Evolutionary conservation across 2,888 invertebrate genomes (phyloP).

Genomic region (Pandemis heparana): DNA sequence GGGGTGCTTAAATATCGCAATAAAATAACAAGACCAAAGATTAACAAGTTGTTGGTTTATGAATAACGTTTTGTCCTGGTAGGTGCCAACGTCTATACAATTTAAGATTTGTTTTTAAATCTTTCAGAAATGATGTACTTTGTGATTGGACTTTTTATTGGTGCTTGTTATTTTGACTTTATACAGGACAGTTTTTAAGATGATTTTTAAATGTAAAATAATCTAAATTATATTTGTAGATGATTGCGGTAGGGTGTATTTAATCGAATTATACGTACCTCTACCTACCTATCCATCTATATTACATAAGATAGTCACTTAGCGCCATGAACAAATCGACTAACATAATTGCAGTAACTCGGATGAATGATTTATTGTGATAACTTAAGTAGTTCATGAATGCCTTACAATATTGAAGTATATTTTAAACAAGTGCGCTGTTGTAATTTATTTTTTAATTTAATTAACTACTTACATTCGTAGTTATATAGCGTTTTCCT

Average conservation of each 20-base stretch:
- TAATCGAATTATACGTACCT: conserved; percentile 40
- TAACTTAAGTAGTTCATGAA: conserved; percentile 24
- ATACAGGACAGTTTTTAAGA: conserved; percentile 31
- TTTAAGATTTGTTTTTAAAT: conserved; percentile 55
- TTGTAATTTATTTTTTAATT: conserved; percentile 32
- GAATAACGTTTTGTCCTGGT: conserved; percentile 62
- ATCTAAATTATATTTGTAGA: conserved; percentile 35
- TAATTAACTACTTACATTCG: conserved; percentile 1
- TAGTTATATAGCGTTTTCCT: conserved; percentile 19
- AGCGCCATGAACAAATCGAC: conserved; percentile 39
- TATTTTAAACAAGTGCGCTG: conserved; percentile 21
- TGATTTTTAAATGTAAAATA: conserved; percentile 35
- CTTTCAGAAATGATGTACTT: conserved; percentile 46
- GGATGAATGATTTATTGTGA: conserved; percentile 27
- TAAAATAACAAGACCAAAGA: conserved; percentile 79
- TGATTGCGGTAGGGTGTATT: conserved; percentile 35
- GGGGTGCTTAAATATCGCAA: conserved; percentile 57
- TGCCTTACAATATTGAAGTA: conserved; percentile 31
- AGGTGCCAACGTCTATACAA: conserved; percentile 64
- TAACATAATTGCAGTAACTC: conserved; percentile 31
- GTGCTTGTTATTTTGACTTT: conserved; percentile 48
- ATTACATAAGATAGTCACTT: conserved; percentile 33
- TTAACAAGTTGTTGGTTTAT: conserved; percentile 64
- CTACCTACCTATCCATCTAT: conserved; percentile 36
- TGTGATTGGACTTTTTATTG: conserved; percentile 43